Percentiles rank a stretch among this genome's conserved stretches.
Conservation (phyloP, 2,888 invertebrate genomes). For the Galeruca laticollis region DNA sequence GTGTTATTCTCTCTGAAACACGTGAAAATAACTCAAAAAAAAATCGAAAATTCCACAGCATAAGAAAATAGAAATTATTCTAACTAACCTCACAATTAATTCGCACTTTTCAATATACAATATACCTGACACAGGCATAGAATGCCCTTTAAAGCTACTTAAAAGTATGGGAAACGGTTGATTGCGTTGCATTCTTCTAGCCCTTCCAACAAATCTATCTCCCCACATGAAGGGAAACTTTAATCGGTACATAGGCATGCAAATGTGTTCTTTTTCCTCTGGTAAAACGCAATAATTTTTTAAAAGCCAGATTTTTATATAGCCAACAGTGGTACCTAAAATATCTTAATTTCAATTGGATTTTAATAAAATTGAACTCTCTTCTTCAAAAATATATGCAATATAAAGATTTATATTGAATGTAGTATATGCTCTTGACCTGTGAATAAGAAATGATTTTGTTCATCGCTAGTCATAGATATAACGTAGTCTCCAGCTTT, state of each 20-base stretch:
- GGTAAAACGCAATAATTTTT: slow-evolving; percentile 72
- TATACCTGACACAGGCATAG: slow-evolving; percentile 75
- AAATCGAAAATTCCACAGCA: no score
- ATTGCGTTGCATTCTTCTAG: slow-evolving; percentile 73
- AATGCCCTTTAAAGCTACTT: slow-evolving; percentile 79
- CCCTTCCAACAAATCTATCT: slow-evolving; percentile 76
- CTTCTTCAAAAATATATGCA: no score
- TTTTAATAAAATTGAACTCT: no score
- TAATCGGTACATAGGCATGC: slow-evolving; percentile 74
- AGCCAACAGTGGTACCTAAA: slow-evolving; percentile 74
- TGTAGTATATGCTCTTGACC: slow-evolving; percentile 67
- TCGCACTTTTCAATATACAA: slow-evolving; percentile 75
- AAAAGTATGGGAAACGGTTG: slow-evolving; percentile 76
- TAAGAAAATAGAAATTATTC: background rate
- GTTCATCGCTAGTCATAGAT: slow-evolving; percentile 77
- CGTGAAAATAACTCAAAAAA: no score
- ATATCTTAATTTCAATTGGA: background rate
- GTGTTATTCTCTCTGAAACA: no score
- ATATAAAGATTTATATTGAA: background rate
- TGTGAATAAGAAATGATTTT: slow-evolving; percentile 80
- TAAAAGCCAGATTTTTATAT: slow-evolving; percentile 85
- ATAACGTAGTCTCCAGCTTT: slow-evolving; percentile 75
- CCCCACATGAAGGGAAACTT: slow-evolving; percentile 82
- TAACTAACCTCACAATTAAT: slow-evolving; percentile 75
- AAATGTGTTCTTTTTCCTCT: slow-evolving; percentile 69